Evolutionary conservation across 2,888 invertebrate species (phyloP), one percentile per base, ranked within the genome.

Genomic region (Cyaniris semiargus): DNA sequence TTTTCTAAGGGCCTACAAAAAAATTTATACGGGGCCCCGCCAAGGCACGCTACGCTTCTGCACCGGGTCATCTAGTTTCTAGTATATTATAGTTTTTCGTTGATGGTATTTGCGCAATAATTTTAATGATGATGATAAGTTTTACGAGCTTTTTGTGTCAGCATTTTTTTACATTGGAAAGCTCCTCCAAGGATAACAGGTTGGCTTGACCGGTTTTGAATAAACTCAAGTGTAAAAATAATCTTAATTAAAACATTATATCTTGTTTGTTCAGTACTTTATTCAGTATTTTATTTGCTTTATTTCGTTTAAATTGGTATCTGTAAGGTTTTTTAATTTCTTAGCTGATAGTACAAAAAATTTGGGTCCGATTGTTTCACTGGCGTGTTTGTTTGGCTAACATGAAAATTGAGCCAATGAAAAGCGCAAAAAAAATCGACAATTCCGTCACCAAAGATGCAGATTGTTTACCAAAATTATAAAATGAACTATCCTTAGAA

Each of bases 191-290:
- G 66, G 27, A 31, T 66, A 66, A 66, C 66, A 66, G 27, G 66
- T 66, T 66, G 27, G 1, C 66, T 66, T 66, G 66, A 66, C 66
- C 66, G 66, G 66, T 66, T 66, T 31, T 66, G 27, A 66, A 66
- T 66, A 66, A 66, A 31, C 66, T 66, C 66, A 31, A 13, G 27
- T 7, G 66, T 66, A 66, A 66, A 60, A 66, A 66, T 66, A 31
- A 60, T 23, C 23, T 60, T 27, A 66, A 31, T 66, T 27, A 66
- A 10, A 31, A 31, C 10, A 44, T 44, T 66, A 66, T 66, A 13
- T 15, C 27, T 4, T 66, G 23, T n/a, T 8, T 58, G n/a, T n/a
- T n/a, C n/a, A n/a, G n/a, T 58, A n/a, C 5, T 53, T 53, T 18
- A 18, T 53, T 53, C 53, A 18, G 53, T 44, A 53, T 53, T 53